Conservation (phyloP, 23 tunicate genomes). For the Clavelina lepadiformis region DNA sequence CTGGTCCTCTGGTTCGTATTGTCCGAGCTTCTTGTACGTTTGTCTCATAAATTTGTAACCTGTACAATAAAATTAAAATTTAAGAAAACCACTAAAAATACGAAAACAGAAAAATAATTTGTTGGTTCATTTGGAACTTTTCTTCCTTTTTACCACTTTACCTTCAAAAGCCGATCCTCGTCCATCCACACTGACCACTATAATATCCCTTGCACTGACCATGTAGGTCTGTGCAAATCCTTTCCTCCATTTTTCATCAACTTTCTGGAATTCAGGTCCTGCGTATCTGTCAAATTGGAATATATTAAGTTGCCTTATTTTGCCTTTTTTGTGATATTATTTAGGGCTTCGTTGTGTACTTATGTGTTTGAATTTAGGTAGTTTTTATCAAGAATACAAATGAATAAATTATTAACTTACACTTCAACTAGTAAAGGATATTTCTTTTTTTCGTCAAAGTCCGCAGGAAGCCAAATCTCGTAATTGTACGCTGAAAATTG, state of each 20-base stretch:
- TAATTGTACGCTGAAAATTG: slow-evolving; percentile 63
- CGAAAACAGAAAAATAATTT: background rate
- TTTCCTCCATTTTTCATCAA: slow-evolving; percentile 39
- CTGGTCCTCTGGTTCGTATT: slow-evolving; percentile 87
- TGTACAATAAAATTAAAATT: slow-evolving; percentile 7
- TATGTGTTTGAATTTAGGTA: background rate
- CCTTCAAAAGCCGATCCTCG: slow-evolving; percentile 98
- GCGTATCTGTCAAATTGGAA: slow-evolving; percentile 96
- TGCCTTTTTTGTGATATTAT: background rate
- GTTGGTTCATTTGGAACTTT: background rate
- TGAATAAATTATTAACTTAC: slow-evolving; percentile 27
- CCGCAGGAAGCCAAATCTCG: slow-evolving; percentile 78
- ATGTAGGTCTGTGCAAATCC: slow-evolving; percentile 87
- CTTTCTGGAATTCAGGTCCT: slow-evolving; percentile 96
- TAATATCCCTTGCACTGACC: slow-evolving; percentile 75
- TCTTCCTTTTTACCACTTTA: background rate
- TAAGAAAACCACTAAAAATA: background rate
- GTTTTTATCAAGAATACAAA: background rate
- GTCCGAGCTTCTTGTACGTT: slow-evolving; percentile 73
- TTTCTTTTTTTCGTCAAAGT: slow-evolving; percentile 54
- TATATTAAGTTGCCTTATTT: background rate
- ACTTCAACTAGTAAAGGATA: slow-evolving; percentile 93
- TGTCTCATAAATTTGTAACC: slow-evolving; percentile 92
- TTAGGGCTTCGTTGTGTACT: background rate
- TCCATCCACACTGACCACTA: slow-evolving; percentile 93